Evolutionary conservation across 2,888 invertebrate genomes (phyloP), one percentile per base, ranked within the genome.

Genomic region (Metacarcinus magister): DNA sequence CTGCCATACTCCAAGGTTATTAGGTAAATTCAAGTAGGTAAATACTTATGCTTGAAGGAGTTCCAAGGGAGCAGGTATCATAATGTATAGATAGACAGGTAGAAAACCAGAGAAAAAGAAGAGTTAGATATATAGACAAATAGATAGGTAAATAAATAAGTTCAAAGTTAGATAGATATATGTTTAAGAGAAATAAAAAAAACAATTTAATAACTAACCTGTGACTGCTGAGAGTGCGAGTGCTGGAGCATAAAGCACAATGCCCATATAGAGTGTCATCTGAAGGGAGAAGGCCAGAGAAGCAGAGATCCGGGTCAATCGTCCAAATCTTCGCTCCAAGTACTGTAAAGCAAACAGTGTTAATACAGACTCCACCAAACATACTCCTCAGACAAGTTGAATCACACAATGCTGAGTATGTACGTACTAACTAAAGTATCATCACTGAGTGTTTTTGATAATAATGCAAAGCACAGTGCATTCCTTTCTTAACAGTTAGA

Each of bases 231-330:
- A 97, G 5, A 99, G 97, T 0, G 99, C 99, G 97, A 99, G 98
- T 0, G 99, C 98, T 1, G 99, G 99, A 0, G 99, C 99, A 97
- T 99, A 99, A 13, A 99, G 98, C 32, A 99, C 99, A 97, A 99
- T 98, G 0, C 99, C 99, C 98, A 99, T 99, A 97, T 99, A 99
- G 39, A 99, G 98, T 97, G 99, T 98, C 98, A 99, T 99, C 98
- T 99, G 99, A 89, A 99, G 97, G 95, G 99, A 98, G 97, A 99
- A 99, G 0, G 98, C 98, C 94, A 99, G 97, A 2, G 99, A 99
- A 0, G 99, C 99, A 39, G 98, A 97, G 97, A 98, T 97, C 97
- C 99, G 98, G 46, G 99, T 98, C 7, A 98, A 98, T 97, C 98
- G 98, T 2, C 99, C 99, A 97, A 99, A 99, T 97, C 99, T 98